Evolutionary conservation across 2,888 invertebrate species (phyloP), one percentile per base, ranked within the genome.

Genomic region (Agelastica alni): DNA sequence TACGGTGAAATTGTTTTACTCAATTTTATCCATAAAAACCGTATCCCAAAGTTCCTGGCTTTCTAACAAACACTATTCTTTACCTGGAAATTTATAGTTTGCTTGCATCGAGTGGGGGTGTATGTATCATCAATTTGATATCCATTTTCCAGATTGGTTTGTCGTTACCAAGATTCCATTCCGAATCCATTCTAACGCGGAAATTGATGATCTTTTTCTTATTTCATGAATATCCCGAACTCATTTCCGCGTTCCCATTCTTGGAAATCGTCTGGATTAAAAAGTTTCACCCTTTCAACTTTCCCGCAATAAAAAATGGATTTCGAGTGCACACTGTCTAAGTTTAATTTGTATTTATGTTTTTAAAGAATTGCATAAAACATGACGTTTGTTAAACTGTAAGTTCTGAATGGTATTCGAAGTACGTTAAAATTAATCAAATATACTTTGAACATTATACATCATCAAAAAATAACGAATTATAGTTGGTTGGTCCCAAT

Each of bases 111-210:
- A 47, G 56, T 47, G 47, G 42, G 47, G n/a, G n/a, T n/a, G n/a
- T n/a, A n/a, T 44, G 51, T 32, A 43, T 56, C 56, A 56, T 56
- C 56, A 56, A 47, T 56, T 56, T 42, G 32, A 51, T 47, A 51
- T 46, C 56, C 56, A 56, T 56, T 56, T 51, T 41, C 42, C 20
- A 41, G 51, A 56, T 56, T 56, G 56, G 51, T 42, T 45, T 51
- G 56, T 53, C 47, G 34, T 51, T 49, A 30, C 39, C 9, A 42
- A 14, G 34, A 34, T 36, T 46, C 26, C 36, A 26, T 37, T 28
- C 47, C 1, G 28, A 37, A 47, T 20, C 34, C 17, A 32, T 41
- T 47, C 34, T 36, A 16, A 18, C 42, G 47, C 47, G 53, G 53
- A 53, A 53, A 53, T 53, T 47, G 53, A 53, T 53, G 53, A 42